Evolutionary conservation across 1,140 invertebrate species (phyloP).

Genomic region (Ceratosolen solmsi): DNA sequence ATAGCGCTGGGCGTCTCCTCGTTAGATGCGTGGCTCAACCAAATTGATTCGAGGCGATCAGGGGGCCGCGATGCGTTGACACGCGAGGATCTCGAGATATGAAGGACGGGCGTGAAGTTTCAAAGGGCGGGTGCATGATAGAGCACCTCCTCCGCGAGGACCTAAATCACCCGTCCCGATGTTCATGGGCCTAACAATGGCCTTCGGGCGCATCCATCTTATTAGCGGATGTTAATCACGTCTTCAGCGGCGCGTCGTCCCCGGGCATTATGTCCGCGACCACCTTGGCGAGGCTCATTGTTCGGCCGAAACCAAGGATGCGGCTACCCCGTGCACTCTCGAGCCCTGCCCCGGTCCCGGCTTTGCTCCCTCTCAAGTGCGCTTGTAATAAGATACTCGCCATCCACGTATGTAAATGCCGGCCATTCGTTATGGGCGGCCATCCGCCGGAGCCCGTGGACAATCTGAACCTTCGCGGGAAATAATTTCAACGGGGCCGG

Average conservation of each 20-base stretch:
- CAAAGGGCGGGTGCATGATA: too few relatives aligned
- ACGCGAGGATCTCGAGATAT: neutral
- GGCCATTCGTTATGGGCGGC: conserved; percentile 67
- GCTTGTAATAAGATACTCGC: conserved; percentile 72
- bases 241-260: conserved; percentile 70
- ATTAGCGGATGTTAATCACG: conserved; percentile 75
- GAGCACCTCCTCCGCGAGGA: conserved; percentile 38
- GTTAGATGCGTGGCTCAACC: too few relatives aligned
- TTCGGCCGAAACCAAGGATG: conserved; percentile 50
- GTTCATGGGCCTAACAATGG: conserved; percentile 65
- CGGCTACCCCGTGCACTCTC: conserved; percentile 56
- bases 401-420: conserved; percentile 74
- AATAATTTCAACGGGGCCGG: conserved; percentile 66
- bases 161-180: conserved; percentile 65
- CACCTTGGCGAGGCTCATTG: conserved; percentile 70
- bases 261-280: conserved; percentile 69
- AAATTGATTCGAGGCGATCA: too few relatives aligned
- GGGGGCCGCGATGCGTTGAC: neutral
- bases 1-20: too few relatives aligned
- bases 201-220: conserved; percentile 71
- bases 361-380: conserved; percentile 53
- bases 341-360: conserved; percentile 52
- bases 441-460: conserved; percentile 65
- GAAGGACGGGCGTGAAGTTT: neutral
- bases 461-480: conserved; percentile 70